Conservation (phyloP, 2,113 vertebrate genomes). For the Tinamus guttatus region DNA sequence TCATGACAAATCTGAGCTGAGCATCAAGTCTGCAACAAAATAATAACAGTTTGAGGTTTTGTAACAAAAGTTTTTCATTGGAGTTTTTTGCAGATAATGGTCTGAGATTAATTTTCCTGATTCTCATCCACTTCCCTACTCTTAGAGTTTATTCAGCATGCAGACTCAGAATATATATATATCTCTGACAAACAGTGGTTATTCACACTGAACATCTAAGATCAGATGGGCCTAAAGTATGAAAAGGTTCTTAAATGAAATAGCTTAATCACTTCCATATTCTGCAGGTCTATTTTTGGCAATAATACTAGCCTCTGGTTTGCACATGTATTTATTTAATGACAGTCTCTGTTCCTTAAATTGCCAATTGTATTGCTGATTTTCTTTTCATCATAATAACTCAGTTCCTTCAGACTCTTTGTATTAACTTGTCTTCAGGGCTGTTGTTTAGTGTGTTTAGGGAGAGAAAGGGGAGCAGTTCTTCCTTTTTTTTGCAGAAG, state of each 20-base stretch:
- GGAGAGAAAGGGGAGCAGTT: background rate
- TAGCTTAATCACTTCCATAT: background rate
- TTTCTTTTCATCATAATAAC: slow-evolving; percentile 34
- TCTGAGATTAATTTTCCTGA: background rate
- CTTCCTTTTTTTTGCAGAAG: background rate
- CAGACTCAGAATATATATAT: background rate
- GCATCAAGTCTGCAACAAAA: background rate
- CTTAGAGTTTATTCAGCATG: background rate
- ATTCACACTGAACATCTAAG: background rate
- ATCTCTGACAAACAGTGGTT: background rate
- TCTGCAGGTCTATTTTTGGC: slow-evolving; percentile 45
- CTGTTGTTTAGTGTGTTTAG: background rate
- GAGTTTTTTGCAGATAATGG: background rate
- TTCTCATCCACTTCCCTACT: background rate
- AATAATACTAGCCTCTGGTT: background rate
- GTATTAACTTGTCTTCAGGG: background rate
- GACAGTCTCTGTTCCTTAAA: slow-evolving; percentile 28
- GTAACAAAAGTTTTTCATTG: background rate
- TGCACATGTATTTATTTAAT: slow-evolving; percentile 56
- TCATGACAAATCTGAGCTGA: background rate
- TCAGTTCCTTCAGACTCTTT: background rate
- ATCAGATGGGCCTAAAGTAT: background rate
- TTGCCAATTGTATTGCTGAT: slow-evolving; percentile 40
- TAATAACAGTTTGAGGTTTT: background rate
- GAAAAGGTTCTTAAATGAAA: slow-evolving; percentile 21